phyloP scores from a whole-genome alignment of 2,113 vertebrate genomes.

The Hypocryptadius cinnamomeus region DNA sequence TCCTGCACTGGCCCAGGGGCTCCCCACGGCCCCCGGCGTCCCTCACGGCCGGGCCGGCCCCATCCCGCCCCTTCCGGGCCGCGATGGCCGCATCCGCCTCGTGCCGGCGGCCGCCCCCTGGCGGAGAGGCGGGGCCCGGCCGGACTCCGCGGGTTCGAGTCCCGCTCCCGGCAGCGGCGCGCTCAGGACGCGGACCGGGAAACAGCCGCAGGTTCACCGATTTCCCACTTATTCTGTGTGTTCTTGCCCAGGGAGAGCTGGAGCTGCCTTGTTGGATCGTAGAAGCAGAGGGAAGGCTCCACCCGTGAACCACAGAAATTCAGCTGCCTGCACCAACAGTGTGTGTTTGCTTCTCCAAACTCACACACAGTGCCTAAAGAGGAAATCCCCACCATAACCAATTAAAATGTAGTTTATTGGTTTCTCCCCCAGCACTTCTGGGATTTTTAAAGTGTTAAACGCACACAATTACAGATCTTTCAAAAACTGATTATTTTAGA shows the following conservation, averaged over 20 bases:
- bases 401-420: background rate
- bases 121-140: background rate
- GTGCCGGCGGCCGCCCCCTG: background rate
- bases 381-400: background rate
- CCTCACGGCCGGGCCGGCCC: background rate
- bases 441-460: background rate
- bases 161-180: background rate
- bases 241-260: too few relatives aligned
- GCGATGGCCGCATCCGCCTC: background rate
- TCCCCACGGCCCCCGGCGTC: fast-evolving
- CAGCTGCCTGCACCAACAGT: fast-evolving
- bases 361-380: background rate
- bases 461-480: background rate
- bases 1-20: fast-evolving
- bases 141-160: fast-evolving
- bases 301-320: fast-evolving
- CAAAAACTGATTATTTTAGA: background rate
- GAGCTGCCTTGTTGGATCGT: background rate
- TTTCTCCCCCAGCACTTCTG: background rate
- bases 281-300: background rate
- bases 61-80: background rate
- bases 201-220: fast-evolving
- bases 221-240: background rate
- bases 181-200: fast-evolving
- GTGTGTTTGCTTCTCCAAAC: background rate